Evolutionary conservation across 2,113 vertebrate genomes (phyloP).

Genomic region (Chrysemys picta): DNA sequence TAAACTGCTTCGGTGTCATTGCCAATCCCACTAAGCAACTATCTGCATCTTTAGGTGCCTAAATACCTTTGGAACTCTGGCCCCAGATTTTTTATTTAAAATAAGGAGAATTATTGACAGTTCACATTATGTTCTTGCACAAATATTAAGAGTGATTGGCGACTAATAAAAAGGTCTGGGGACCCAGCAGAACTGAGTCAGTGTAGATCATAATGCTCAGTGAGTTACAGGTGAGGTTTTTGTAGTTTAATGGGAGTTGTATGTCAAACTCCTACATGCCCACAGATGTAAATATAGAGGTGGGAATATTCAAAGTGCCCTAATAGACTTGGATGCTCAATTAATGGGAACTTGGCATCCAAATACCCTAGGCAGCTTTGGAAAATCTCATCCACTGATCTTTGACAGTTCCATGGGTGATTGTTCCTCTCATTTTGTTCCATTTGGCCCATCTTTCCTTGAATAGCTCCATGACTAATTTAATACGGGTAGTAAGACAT

Average conservation of each 20-base stretch:
- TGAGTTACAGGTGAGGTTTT: background rate
- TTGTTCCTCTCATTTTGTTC: background rate
- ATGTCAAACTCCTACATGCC: background rate
- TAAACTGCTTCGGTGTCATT: background rate
- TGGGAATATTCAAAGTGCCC: background rate
- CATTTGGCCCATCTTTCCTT: too few species aligned
- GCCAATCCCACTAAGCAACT: background rate
- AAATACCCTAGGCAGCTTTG: background rate
- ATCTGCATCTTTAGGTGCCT: background rate
- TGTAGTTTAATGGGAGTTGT: background rate
- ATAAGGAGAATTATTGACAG: background rate
- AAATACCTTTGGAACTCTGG: background rate
- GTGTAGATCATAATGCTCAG: background rate
- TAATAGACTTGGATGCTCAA: background rate
- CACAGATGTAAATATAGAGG: too few species aligned
- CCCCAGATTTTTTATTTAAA: background rate
- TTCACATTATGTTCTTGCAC: background rate
- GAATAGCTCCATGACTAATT: background rate
- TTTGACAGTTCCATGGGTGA: too few species aligned
- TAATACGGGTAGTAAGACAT: background rate
- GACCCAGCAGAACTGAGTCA: background rate
- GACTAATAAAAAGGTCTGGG: background rate
- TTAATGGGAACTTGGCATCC: background rate
- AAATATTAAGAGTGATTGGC: background rate
- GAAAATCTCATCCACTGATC: background rate